Conservation (phyloP, 1,140 invertebrate genomes). For the Cherax destructor region DNA sequence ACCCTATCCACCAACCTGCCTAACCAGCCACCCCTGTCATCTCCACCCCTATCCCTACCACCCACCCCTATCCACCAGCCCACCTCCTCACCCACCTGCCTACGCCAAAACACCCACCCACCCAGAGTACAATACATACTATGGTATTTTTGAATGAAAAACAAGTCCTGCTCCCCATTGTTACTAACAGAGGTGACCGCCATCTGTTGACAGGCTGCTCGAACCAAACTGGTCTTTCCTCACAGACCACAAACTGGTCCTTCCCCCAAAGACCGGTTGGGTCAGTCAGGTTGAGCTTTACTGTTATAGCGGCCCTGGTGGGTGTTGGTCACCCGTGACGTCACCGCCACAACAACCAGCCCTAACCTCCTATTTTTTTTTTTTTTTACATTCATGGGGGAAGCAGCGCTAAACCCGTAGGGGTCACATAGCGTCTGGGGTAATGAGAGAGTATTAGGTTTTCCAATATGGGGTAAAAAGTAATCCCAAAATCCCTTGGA, state of each 20-base stretch:
- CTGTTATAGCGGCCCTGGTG: conserved; percentile 44
- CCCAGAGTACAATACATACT: conserved; percentile 50
- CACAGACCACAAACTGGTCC: conserved; percentile 58
- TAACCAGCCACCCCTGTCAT: too few relatives aligned
- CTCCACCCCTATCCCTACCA: neutral
- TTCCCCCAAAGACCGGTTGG: conserved; percentile 52
- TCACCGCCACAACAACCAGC: neutral
- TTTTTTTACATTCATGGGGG: too few relatives aligned
- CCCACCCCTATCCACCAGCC: conserved; percentile 9
- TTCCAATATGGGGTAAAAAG: too few relatives aligned
- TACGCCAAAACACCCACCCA: neutral
- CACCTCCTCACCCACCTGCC: neutral
- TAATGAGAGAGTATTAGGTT: too few relatives aligned
- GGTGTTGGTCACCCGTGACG: conserved; percentile 40
- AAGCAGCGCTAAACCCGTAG: too few relatives aligned
- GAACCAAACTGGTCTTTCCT: conserved; percentile 56
- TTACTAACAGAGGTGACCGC: conserved; percentile 53
- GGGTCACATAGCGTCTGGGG: too few relatives aligned
- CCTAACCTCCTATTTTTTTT: too few relatives aligned
- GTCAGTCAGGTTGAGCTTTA: conserved; percentile 51
- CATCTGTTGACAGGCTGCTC: conserved; percentile 35
- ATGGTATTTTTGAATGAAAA: conserved; percentile 64
- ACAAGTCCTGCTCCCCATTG: conserved; percentile 58
- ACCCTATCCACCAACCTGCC: neutral
- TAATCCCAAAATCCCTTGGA: too few relatives aligned